Evolutionary conservation across 2,797 vertebrate species (phyloP).

Genomic region (Darevskia mixta): DNA sequence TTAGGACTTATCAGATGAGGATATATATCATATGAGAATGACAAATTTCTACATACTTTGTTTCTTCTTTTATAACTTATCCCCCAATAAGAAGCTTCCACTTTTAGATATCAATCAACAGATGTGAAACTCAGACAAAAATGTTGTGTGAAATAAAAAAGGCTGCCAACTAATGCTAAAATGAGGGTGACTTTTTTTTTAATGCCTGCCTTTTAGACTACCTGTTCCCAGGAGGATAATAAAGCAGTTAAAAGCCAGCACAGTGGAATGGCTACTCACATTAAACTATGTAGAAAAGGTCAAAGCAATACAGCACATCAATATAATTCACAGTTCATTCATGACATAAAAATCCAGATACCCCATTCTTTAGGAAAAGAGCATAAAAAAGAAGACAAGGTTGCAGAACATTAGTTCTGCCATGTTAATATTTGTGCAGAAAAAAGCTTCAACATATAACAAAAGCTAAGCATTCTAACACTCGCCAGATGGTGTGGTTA

Average conservation of each 20-base stretch:
- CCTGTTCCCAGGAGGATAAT: conserved; percentile 68
- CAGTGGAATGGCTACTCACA: conserved; percentile 75
- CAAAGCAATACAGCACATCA: conserved; percentile 75
- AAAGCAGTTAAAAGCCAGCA: conserved; percentile 75
- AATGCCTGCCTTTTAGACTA: conserved; percentile 61
- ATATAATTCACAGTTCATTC: conserved; percentile 81
- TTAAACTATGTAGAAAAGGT: conserved; percentile 79
- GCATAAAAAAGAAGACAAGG: conserved; percentile 72
- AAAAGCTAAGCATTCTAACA: conserved; percentile 42
- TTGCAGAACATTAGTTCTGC: conserved; percentile 65
- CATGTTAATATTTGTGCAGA: conserved; percentile 61
- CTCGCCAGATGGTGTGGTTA: too few relatives aligned
- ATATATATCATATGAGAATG: neutral
- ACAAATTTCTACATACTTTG: neutral
- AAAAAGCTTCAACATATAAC: conserved; percentile 58
- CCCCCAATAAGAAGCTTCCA: conserved; percentile 48
- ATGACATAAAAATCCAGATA: conserved; percentile 76
- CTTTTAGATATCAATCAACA: conserved; percentile 62
- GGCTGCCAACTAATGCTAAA: conserved; percentile 45
- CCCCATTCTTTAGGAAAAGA: conserved; percentile 73
- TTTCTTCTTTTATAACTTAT: conserved; percentile 37
- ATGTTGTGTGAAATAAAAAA: conserved; percentile 54
- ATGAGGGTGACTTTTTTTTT: conserved; percentile 64
- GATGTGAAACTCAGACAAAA: conserved; percentile 52
- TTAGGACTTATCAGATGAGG: conserved; percentile 31